Percentiles rank a stretch among this genome's conserved stretches.
phyloP scores from a whole-genome alignment of 2,797 vertebrate species.

The Thalassophryne amazonica region DNA sequence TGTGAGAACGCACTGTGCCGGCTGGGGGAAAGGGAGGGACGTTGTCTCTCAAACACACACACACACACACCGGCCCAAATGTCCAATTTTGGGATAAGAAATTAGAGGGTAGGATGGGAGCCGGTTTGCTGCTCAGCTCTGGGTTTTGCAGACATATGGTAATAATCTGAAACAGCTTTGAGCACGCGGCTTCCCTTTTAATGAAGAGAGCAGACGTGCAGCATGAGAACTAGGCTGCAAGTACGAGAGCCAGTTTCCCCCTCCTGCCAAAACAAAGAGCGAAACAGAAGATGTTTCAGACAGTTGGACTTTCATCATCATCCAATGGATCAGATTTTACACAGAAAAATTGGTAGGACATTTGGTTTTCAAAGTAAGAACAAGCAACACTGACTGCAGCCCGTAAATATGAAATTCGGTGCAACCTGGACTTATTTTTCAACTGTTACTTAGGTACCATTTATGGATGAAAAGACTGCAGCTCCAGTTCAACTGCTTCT shows the following conservation, averaged over 20 bases:
- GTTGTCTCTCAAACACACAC: slow-evolving; percentile 45
- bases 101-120: slow-evolving; percentile 82
- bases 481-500: no score
- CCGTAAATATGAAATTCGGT: slow-evolving; percentile 20
- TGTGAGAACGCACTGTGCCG: slow-evolving; percentile 65
- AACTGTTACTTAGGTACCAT: no score
- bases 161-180: slow-evolving; percentile 80
- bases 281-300: slow-evolving; percentile 21
- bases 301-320: slow-evolving; percentile 44
- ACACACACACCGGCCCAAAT: slow-evolving; percentile 74
- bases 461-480: no score
- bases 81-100: slow-evolving; percentile 85
- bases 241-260: slow-evolving; percentile 62
- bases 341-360: slow-evolving; percentile 9
- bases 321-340: slow-evolving; percentile 25
- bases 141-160: slow-evolving; percentile 80
- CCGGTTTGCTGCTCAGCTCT: slow-evolving; percentile 66
- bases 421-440: no score
- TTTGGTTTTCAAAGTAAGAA: slow-evolving; percentile 1
- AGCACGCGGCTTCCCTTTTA: slow-evolving; percentile 73
- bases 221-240: slow-evolving; percentile 64
- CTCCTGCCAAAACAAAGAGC: slow-evolving; percentile 56
- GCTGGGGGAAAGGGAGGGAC: slow-evolving; percentile 68
- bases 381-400: no score
- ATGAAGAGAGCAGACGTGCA: slow-evolving; percentile 67